Evolutionary conservation across 2,888 invertebrate genomes (phyloP), one percentile per base, ranked within the genome.

Genomic region (Eubasilissa splendida): DNA sequence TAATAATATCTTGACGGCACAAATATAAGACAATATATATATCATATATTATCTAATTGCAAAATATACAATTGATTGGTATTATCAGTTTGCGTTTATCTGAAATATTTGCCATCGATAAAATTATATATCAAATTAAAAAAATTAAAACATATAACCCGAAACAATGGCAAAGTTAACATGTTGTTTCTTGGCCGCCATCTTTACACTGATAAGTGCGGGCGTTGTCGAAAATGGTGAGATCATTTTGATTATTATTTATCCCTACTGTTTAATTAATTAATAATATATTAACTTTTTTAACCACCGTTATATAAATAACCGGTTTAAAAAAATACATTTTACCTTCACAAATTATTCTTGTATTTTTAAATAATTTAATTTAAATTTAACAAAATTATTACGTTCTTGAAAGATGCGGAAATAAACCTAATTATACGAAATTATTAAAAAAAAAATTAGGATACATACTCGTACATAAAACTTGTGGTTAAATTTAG

Each of bases 131-230:
- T 42, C 42, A 94, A 96, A 0, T 86, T 89, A 78, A 22, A 1
- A 22, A 22, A 22, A 22, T 22, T 22, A 22, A 22, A 86, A 90
- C 3, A 85, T 94, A 83, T 94, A 94, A 0, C 88, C 8, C 12
- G 11, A 4, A 14, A 71, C 12, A 4, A 71, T 71, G 71, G 56
- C 11, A 2, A 11, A n/a, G 56, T 31, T 71, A 56, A 33, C 22
- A 31, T 3, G 71, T 58, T 54, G 54, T 22, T 56, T 71, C 3
- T 58, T 71, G 5, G 33, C 31, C 1, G 7, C 56, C 11, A 56
- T 71, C 1, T 22, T 58, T 11, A 56, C 71, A 8, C 14, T 71
- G 11, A 14, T 75, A 9, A 53, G 50, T 75, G 74, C 74, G 11
- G 60, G 9, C 7, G 7, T 60, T 4, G n/a, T 60, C 60, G 60